Percentiles rank a stretch among this genome's conserved stretches.
These are phyloP conservation scores for Tortricodes alternella DNA, from an alignment of 2,888 invertebrate genomes.

Conservation along the genomic window DNA sequence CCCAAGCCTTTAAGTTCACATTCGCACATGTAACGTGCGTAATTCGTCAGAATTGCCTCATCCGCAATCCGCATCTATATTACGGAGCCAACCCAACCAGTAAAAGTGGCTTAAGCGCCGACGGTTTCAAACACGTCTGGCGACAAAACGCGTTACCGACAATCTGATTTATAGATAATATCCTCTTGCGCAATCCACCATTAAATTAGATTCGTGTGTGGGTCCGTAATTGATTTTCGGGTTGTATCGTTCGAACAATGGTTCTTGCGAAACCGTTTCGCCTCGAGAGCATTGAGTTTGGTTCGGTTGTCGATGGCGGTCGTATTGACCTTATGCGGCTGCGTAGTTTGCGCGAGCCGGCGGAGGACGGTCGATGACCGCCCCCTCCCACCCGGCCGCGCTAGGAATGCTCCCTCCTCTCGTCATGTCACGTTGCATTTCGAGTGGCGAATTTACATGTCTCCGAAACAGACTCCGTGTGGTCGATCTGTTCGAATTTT, in stretches of 20 bases:
- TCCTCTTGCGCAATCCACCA: slow-evolving; percentile 54
- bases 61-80: slow-evolving; percentile 34
- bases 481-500: slow-evolving; percentile 38
- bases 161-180: slow-evolving; percentile 58
- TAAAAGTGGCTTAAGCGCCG: slow-evolving; percentile 34
- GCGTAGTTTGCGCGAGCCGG: slow-evolving; percentile 76
- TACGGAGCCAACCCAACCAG: slow-evolving; percentile 28
- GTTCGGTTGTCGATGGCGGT: slow-evolving; percentile 30
- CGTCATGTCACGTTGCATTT: slow-evolving; percentile 74
- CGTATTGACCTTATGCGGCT: slow-evolving; percentile 79
- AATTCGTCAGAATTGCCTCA: slow-evolving; percentile 36
- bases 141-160: slow-evolving; percentile 51
- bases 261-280: slow-evolving; percentile 62
- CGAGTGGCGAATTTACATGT: slow-evolving; percentile 75
- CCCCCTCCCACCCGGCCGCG: slow-evolving; percentile 51
- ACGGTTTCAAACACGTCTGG: slow-evolving; percentile 38
- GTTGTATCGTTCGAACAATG: slow-evolving; percentile 60
- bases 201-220: slow-evolving; percentile 65
- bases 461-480: slow-evolving; percentile 49
- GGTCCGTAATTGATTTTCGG: slow-evolving; percentile 68
- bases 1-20: neutral
- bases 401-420: slow-evolving; percentile 71
- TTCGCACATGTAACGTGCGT: slow-evolving; percentile 12
- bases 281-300: slow-evolving; percentile 38
- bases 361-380: slow-evolving; percentile 82